phyloP scores from a whole-genome alignment of 2,113 vertebrate genomes.

The Poeciliopsis turrubarensis region DNA sequence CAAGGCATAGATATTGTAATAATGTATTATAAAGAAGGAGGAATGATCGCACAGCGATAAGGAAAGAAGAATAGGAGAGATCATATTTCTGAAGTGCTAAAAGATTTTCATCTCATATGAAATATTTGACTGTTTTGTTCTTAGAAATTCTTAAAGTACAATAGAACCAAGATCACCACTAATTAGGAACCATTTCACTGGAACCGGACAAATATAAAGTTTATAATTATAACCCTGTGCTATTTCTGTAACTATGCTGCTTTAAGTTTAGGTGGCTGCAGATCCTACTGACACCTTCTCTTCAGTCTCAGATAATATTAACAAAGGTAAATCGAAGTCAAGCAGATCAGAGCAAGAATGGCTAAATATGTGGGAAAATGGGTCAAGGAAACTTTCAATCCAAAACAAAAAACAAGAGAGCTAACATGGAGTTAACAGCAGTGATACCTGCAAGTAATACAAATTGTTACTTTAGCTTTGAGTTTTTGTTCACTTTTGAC shows the following conservation, averaged over 20 bases:
- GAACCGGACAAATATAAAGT: background rate
- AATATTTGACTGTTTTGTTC: too few species aligned
- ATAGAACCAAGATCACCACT: background rate
- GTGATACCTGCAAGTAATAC: too few species aligned
- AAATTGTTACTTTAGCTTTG: too few species aligned
- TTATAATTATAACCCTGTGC: background rate
- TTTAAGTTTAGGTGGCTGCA: background rate
- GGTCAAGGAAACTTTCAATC: too few species aligned
- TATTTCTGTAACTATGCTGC: background rate
- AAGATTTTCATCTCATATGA: too few species aligned
- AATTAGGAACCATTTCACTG: background rate
- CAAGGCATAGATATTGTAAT: background rate
- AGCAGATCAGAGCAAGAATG: too few species aligned
- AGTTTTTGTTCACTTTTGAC: too few species aligned
- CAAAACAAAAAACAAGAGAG: too few species aligned
- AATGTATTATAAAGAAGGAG: background rate
- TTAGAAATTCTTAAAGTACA: background rate
- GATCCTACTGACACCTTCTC: background rate
- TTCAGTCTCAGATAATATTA: background rate
- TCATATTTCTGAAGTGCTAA: background rate
- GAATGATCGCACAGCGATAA: background rate
- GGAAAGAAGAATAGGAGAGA: background rate
- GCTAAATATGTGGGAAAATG: too few species aligned
- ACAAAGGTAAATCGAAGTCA: too few species aligned
- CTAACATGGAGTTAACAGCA: too few species aligned